Evolutionary conservation across 2,888 invertebrate genomes (phyloP).

Genomic region (Diploptera punctata): DNA sequence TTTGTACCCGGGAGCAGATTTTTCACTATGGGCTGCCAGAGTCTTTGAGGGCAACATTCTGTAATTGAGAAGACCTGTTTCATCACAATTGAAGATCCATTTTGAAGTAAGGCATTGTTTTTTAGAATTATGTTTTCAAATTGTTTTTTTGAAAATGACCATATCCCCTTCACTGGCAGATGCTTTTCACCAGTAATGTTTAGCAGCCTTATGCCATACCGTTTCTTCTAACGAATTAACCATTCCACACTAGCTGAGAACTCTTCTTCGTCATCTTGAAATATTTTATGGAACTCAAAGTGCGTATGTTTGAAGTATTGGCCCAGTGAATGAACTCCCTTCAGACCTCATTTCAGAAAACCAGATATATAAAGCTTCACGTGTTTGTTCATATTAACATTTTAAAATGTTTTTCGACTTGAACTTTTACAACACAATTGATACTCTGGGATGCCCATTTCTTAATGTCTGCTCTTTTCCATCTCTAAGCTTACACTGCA

Average conservation of each 20-base stretch:
- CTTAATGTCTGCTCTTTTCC: neutral
- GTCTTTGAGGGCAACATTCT: conserved; percentile 4
- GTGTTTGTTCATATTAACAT: neutral
- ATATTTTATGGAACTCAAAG: neutral
- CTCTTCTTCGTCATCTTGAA: neutral
- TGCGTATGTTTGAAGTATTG: neutral
- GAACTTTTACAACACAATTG: neutral
- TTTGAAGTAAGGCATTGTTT: neutral
- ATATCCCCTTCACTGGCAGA: neutral
- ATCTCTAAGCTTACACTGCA: neutral
- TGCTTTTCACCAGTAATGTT: conserved; percentile 1
- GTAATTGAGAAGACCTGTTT: neutral
- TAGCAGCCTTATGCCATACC: neutral
- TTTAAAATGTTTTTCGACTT: neutral
- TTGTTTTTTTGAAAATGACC: neutral
- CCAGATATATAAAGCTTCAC: neutral
- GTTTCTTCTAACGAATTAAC: neutral
- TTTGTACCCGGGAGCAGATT: conserved; percentile 6
- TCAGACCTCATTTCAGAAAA: neutral
- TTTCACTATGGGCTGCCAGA: neutral
- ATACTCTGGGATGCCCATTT: conserved; percentile 2
- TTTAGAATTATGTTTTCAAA: conserved; percentile 2
- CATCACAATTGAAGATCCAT: conserved; percentile 3
- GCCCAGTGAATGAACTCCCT: neutral
- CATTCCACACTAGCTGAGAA: conserved; percentile 4